Conservation (phyloP, 1,140 invertebrate species). For the Rhopalosiphum padi region DNA sequence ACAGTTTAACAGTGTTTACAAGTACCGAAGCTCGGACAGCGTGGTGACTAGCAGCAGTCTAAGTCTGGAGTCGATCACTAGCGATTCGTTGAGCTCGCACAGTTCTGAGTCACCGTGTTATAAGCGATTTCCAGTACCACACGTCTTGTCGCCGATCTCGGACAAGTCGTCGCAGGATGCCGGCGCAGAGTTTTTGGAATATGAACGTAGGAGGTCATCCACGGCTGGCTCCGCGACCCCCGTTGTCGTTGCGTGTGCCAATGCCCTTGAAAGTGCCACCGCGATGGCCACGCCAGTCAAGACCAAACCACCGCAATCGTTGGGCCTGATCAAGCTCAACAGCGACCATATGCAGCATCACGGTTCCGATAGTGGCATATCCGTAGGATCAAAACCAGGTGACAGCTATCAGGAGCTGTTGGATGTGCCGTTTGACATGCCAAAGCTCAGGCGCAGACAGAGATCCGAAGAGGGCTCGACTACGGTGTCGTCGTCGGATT, state of each 20-base stretch:
- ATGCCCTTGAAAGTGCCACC: too few species aligned
- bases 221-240: not conserved
- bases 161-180: conserved; percentile 86
- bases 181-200: conserved; percentile 31
- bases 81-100: conserved; percentile 79
- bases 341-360: conserved; percentile 67
- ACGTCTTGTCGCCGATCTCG: conserved; percentile 86
- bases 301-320: conserved; percentile 60
- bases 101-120: conserved; percentile 77
- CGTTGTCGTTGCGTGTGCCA: conserved; percentile 60
- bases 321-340: conserved; percentile 64
- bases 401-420: conserved; percentile 67
- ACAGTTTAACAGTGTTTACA: conserved; percentile 62
- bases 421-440: conserved; percentile 87
- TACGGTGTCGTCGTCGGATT: not conserved
- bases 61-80: conserved; percentile 79
- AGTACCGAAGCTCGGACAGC: conserved; percentile 84
- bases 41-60: conserved; percentile 84
- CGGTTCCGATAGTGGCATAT: conserved; percentile 85
- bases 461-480: conserved; percentile 27
- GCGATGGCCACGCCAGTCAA: conserved; percentile 69
- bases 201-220: conserved; percentile 23
- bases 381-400: conserved; percentile 68
- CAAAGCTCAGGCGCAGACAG: conserved; percentile 77
- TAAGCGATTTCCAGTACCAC: conserved; percentile 61